A percentile compares a stretch with the other conserved stretches of the same genome.
phyloP scores from a whole-genome alignment of 2,113 vertebrate genomes.

The Psittacara wagleri region DNA sequence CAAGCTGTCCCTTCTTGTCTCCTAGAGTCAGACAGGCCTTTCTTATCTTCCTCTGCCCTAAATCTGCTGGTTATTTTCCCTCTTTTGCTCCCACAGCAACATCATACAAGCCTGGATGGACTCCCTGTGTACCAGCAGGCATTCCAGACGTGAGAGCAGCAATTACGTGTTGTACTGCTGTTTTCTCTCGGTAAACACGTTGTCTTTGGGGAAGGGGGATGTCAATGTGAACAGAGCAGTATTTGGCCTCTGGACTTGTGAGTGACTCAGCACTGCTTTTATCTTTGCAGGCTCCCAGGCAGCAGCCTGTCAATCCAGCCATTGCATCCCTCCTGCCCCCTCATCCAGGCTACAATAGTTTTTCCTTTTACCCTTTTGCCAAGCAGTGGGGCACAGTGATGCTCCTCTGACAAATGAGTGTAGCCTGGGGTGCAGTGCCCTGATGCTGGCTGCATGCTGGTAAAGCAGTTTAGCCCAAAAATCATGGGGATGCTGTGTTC shows the following conservation, averaged over 20 bases:
- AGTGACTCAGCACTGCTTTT: background rate
- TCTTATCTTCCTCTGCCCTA: background rate
- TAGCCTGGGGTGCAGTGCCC: accelerated
- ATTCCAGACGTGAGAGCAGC: background rate
- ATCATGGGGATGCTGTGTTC: background rate
- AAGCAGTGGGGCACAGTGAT: background rate
- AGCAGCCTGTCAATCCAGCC: background rate
- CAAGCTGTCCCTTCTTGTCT: background rate
- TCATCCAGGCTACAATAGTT: background rate
- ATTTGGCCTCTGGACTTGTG: background rate
- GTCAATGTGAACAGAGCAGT: background rate
- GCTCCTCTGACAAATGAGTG: background rate
- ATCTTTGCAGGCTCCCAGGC: background rate
- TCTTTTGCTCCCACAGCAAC: background rate
- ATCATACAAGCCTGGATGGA: background rate
- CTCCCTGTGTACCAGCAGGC: background rate
- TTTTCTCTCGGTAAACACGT: background rate
- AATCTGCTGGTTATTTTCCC: background rate
- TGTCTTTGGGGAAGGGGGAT: background rate
- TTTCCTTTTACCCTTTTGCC: background rate
- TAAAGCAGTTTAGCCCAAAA: background rate
- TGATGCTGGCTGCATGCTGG: background rate
- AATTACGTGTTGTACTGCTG: background rate
- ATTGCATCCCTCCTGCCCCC: background rate
- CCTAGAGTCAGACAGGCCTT: background rate